Evolutionary conservation across 2,113 vertebrate species (phyloP), one percentile per base, ranked within the genome.

Genomic region (Atlantisia rogersi): DNA sequence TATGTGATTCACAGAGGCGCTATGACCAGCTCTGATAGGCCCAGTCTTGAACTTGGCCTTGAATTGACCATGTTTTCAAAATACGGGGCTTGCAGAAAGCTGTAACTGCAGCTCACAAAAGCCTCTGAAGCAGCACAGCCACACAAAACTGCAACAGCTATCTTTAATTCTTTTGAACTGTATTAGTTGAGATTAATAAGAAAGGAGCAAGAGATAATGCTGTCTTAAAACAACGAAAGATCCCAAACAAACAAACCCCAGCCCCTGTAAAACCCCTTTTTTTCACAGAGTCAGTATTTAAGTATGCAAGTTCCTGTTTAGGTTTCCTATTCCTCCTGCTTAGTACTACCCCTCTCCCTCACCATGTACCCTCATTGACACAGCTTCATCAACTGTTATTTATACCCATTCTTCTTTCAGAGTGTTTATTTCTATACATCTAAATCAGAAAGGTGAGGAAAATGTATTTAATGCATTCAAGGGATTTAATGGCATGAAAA

Each of bases 191-290:
- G 56, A 90, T 40, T 46, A 67, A 11, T n/a, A 59, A 59, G 13
- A 59, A 76, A 79, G 1, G 10, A 70, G 62, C 8, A 63, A 82
- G 4, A 12, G 2, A 40, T 11, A 58, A 84, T 2, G 0, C 1
- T 67, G 3, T 58, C 12, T 26, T 70, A 6, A 28, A 18, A 42
- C 9, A 48, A 21, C 28, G 35, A 63, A 28, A 19, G n/a, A 63
- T 11, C 4, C 5, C 6, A 14, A 32, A 48, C 48, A 48, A 64
- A 46, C 46, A 46, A 64, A 10, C 1, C 19, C 20, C 8, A 7
- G 48, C 3, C 5, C 5, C 15, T 35, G 3, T 37, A n/a, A 32
- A 22, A 0, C 0, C 1, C 44, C 82, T 78, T 78, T 78, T 78
- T 39, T 28, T n/a, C 12, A 6, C 8, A 22, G 19, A 24, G 4